These are phyloP conservation scores for Drosophila bunnanda DNA, from an alignment of 2,888 invertebrate species.

Conservation along the genomic window DNA sequence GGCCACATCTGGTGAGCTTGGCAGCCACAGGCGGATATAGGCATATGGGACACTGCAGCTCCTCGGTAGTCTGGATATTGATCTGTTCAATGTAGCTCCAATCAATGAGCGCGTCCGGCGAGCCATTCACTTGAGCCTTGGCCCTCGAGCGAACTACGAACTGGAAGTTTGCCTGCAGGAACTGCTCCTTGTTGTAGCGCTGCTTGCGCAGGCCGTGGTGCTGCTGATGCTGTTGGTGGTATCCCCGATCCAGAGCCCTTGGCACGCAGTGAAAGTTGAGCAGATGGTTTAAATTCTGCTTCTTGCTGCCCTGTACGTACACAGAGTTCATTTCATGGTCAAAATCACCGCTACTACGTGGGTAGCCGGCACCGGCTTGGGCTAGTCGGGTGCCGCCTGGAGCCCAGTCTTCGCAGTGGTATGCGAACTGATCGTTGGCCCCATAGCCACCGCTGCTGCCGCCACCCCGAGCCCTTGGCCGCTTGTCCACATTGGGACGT, in stretches of 20 bases:
- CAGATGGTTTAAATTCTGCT: slow-evolving; percentile 96
- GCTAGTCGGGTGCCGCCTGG: slow-evolving; percentile 84
- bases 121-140: slow-evolving; percentile 89
- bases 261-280: slow-evolving; percentile 95
- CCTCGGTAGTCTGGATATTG: slow-evolving; percentile 88
- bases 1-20: slow-evolving; percentile 97
- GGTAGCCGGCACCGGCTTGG: slow-evolving; percentile 59
- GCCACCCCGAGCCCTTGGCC: slow-evolving; percentile 83
- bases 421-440: slow-evolving; percentile 60
- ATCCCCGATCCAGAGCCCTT: slow-evolving; percentile 84
- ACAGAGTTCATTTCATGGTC: slow-evolving; percentile 91
- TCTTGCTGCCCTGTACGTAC: slow-evolving; percentile 93
- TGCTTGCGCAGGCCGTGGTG: slow-evolving; percentile 75
- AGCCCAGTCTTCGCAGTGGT: slow-evolving; percentile 74
- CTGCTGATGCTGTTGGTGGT: slow-evolving; percentile 51
- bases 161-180: slow-evolving; percentile 97
- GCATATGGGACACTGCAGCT: slow-evolving; percentile 95
- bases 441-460: slow-evolving; percentile 71
- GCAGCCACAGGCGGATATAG: slow-evolving; percentile 93
- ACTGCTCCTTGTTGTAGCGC: slow-evolving; percentile 96
- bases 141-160: slow-evolving; percentile 94
- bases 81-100: slow-evolving; percentile 98
- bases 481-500: slow-evolving; percentile 88
- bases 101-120: slow-evolving; percentile 95
- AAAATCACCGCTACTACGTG: slow-evolving; percentile 64